These are phyloP conservation scores for Ptyas mucosa DNA, from an alignment of 2,113 vertebrate genomes.

Conservation along the genomic window DNA sequence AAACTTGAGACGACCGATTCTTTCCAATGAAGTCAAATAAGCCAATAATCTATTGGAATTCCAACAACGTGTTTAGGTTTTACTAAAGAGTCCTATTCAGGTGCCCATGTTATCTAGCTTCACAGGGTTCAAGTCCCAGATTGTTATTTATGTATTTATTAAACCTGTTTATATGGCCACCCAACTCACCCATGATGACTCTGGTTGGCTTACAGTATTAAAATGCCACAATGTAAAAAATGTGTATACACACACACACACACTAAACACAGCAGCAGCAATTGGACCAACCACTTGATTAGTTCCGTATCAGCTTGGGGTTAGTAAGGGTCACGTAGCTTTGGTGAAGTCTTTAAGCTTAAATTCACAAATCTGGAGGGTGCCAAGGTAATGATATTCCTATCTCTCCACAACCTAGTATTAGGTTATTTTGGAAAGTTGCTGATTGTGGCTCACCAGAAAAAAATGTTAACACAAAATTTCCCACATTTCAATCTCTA, in stretches of 20 bases:
- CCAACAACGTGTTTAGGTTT: neutral
- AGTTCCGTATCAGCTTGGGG: too few relatives aligned
- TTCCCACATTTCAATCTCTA: neutral
- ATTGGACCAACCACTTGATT: too few relatives aligned
- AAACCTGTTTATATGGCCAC: neutral
- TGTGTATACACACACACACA: too few relatives aligned
- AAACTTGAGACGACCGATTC: neutral
- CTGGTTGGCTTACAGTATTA: neutral
- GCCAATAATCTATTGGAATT: neutral
- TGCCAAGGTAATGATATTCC: neutral
- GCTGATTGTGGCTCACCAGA: neutral
- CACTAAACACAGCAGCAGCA: too few relatives aligned
- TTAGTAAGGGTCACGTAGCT: neutral
- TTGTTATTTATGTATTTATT: neutral
- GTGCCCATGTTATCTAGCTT: neutral
- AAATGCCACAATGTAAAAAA: neutral
- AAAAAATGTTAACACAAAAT: neutral
- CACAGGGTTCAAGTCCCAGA: neutral
- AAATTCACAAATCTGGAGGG: neutral
- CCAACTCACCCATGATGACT: neutral
- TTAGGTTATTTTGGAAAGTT: neutral
- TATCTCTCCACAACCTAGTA: neutral
- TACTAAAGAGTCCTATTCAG: neutral
- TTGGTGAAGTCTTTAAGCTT: neutral
- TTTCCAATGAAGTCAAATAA: slow-evolving; percentile 37